Percentiles rank a stretch among this genome's conserved stretches.
These are phyloP conservation scores for Chanos chanos DNA, from an alignment of 2,797 vertebrate genomes.

Conservation along the genomic window DNA sequence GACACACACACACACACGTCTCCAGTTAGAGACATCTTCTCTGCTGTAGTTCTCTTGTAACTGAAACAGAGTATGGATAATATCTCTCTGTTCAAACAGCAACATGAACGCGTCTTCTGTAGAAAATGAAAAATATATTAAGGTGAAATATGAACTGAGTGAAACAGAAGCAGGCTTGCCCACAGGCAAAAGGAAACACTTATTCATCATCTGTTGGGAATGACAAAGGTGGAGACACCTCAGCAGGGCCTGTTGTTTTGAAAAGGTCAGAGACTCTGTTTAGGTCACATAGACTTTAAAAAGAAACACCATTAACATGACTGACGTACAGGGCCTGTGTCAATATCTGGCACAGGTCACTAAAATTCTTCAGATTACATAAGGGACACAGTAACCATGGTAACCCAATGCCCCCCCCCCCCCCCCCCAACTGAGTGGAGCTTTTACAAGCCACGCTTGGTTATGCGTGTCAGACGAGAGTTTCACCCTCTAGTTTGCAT, in stretches of 20 bases:
- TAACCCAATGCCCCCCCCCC: conserved; percentile 24
- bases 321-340: conserved; percentile 2
- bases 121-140: background rate
- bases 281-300: conserved; percentile 9
- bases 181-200: background rate
- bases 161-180: background rate
- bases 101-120: too few species aligned
- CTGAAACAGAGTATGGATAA: too few species aligned
- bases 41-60: too few species aligned
- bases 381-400: conserved; percentile 41
- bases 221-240: background rate
- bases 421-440: conserved; percentile 6
- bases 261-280: conserved; percentile 24
- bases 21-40: background rate
- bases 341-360: conserved; percentile 2
- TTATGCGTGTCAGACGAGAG: conserved; percentile 29
- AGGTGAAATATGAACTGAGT: background rate
- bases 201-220: background rate
- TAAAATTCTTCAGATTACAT: conserved; percentile 34
- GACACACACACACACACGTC: background rate
- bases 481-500: too few species aligned
- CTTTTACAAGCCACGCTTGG: too few species aligned
- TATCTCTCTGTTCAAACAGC: too few species aligned
- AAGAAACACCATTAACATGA: conserved; percentile 8
- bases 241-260: background rate